These are phyloP conservation scores for Pelmatolapia mariae DNA, from an alignment of 2,113 vertebrate genomes.

Conservation along the genomic window DNA sequence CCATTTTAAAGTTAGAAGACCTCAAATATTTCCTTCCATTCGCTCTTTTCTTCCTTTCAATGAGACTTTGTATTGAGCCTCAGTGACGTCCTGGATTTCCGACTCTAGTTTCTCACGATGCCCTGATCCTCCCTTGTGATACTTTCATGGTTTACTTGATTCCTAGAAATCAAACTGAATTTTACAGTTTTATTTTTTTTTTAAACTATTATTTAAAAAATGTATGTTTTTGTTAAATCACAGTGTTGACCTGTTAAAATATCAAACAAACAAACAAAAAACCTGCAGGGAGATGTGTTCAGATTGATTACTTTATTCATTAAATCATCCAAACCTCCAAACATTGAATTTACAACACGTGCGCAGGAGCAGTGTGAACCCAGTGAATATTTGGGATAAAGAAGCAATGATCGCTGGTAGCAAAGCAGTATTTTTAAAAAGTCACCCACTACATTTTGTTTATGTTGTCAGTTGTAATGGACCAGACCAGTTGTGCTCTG, in stretches of 20 bases:
- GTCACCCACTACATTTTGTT: not conserved
- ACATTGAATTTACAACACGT: accelerated
- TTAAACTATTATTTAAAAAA: not conserved
- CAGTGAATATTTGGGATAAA: not conserved
- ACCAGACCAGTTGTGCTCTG: not conserved
- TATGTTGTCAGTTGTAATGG: not conserved
- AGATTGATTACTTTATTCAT: not conserved
- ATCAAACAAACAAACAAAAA: not conserved
- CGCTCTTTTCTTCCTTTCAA: not conserved
- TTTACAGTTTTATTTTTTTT: not conserved
- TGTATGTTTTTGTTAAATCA: not conserved
- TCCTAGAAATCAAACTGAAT: not conserved
- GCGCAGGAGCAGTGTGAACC: not conserved
- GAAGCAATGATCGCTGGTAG: not conserved
- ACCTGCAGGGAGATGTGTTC: not conserved
- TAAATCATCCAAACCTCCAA: not conserved
- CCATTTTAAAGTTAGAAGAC: not conserved
- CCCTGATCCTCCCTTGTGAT: not conserved
- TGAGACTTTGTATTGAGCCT: not conserved
- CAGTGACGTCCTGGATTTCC: accelerated
- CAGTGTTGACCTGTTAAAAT: not conserved
- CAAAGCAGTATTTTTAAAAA: not conserved
- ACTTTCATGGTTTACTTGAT: not conserved
- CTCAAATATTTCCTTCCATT: not conserved
- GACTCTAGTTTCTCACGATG: not conserved